phyloP scores from a whole-genome alignment of 2,888 invertebrate genomes.

The Kryphioiulus occultus region DNA sequence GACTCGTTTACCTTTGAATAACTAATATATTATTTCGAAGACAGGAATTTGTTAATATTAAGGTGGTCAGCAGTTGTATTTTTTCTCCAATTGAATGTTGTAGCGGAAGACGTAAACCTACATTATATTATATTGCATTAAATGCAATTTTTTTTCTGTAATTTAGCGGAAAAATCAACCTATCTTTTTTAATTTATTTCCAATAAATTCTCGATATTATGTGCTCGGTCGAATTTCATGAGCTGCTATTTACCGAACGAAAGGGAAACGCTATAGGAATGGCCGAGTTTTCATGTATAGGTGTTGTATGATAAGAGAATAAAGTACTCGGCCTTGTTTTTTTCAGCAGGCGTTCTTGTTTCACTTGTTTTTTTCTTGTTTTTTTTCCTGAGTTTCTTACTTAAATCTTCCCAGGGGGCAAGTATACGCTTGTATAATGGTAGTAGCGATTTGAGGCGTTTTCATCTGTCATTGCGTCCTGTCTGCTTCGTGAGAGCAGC shows the following conservation, averaged over 20 bases:
- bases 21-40: not conserved
- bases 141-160: not conserved
- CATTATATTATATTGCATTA: not conserved
- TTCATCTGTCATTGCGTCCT: not conserved
- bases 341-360: constrained; percentile 25
- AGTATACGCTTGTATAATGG: not conserved
- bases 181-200: constrained; percentile 27
- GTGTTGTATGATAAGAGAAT: not conserved
- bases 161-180: not conserved
- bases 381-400: not conserved
- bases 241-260: not conserved
- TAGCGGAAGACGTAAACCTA: constrained; percentile 28
- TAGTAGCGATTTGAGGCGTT: constrained; percentile 28
- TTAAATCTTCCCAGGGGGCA: not conserved
- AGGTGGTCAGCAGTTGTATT: not conserved
- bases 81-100: not conserved
- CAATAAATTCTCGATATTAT: not conserved
- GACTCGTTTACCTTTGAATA: not conserved
- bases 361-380: not conserved
- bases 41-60: not conserved
- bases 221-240: not conserved
- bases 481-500: not conserved
- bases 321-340: constrained; percentile 4
- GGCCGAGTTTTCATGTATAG: not conserved
- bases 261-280: not conserved